phyloP scores from a whole-genome alignment of 2,888 invertebrate species.

The Plagodis pulveraria region DNA sequence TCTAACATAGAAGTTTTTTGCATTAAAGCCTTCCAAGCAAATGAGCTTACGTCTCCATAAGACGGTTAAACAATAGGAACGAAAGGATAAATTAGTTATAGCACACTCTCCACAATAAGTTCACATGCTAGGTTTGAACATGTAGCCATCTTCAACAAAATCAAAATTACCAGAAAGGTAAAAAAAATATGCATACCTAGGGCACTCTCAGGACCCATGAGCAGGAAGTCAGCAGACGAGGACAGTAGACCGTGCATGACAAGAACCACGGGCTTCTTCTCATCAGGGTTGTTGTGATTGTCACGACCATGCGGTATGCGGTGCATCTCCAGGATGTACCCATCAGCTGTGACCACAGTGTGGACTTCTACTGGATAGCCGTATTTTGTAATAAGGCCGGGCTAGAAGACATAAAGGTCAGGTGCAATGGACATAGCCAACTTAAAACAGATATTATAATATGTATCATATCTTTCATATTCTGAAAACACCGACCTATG shows the following conservation, averaged over 20 bases:
- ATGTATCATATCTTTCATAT: too few species aligned
- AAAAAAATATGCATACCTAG: slow-evolving; percentile 44
- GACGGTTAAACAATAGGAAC: too few species aligned
- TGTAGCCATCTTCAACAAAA: too few species aligned
- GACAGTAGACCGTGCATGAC: slow-evolving; percentile 62
- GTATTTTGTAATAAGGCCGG: slow-evolving; percentile 57
- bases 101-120: too few species aligned
- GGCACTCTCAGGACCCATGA: slow-evolving; percentile 53
- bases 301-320: slow-evolving; percentile 59
- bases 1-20: too few species aligned
- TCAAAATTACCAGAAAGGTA: too few species aligned
- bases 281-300: slow-evolving; percentile 23
- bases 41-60: too few species aligned
- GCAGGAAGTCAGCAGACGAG: slow-evolving; percentile 62
- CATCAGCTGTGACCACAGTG: slow-evolving; percentile 54
- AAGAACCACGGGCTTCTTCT: slow-evolving; percentile 46
- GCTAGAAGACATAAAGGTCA: slow-evolving; percentile 41
- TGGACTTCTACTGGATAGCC: slow-evolving; percentile 62
- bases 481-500: too few species aligned
- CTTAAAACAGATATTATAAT: neutral
- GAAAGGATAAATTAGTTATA: too few species aligned
- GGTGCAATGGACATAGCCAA: neutral
- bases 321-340: slow-evolving; percentile 59
- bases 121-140: too few species aligned
- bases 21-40: too few species aligned